phyloP scores from a whole-genome alignment of 1,140 invertebrate species.

The Lepidotrigona ventralis region DNA sequence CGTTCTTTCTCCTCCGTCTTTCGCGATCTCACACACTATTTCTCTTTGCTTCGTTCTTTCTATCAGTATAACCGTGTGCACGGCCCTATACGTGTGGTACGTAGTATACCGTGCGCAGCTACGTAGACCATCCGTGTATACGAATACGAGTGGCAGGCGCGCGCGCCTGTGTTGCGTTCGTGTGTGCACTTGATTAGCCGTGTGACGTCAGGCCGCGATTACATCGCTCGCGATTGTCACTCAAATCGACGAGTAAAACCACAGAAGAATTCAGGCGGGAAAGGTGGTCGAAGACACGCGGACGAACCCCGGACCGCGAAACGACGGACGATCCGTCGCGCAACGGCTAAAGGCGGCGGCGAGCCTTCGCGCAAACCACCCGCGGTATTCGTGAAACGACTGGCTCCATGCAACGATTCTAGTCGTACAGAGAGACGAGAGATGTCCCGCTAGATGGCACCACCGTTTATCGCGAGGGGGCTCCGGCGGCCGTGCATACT shows the following conservation, averaged over 20 bases:
- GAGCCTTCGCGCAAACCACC: constrained; percentile 66
- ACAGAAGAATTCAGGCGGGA: constrained; percentile 38
- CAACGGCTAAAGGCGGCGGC: constrained; percentile 52
- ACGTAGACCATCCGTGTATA: constrained; percentile 54
- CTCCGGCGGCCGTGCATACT: constrained; percentile 66
- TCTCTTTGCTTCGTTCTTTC: constrained; percentile 41
- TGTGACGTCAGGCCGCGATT: constrained; percentile 78
- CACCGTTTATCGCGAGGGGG: constrained; percentile 56
- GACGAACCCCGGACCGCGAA: constrained; percentile 49
- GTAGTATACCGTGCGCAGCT: constrained; percentile 56
- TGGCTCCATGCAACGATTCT: constrained; percentile 76
- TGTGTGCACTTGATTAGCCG: constrained; percentile 77
- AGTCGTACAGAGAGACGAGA: constrained; percentile 62
- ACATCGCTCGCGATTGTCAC: constrained; percentile 77
- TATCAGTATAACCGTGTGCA: constrained; percentile 46
- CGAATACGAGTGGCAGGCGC: constrained; percentile 61
- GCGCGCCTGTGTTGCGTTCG: constrained; percentile 56
- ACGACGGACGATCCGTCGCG: constrained; percentile 53
- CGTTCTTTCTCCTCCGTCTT: constrained; percentile 39
- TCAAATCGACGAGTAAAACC: constrained; percentile 58
- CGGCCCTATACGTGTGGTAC: constrained; percentile 53
- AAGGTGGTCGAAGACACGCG: constrained; percentile 56
- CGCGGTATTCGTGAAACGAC: constrained; percentile 77
- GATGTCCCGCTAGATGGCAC: constrained; percentile 64
- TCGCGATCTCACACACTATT: constrained; percentile 21